Conservation (phyloP, 2,888 invertebrate genomes). For the Diploptera punctata region DNA sequence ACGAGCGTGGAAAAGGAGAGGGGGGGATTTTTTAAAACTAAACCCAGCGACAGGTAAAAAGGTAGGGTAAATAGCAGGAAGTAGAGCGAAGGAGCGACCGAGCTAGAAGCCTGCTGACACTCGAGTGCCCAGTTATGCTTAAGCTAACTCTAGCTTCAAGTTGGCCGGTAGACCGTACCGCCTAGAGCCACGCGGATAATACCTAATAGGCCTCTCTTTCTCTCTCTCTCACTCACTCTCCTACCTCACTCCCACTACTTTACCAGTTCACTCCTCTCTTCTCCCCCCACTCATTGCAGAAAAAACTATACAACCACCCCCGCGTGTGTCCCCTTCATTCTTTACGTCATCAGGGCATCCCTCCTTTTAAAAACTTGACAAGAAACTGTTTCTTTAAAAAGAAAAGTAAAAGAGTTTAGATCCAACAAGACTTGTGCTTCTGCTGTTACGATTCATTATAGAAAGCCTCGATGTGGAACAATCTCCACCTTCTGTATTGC, state of each 20-base stretch:
- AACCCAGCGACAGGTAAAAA: too few relatives aligned
- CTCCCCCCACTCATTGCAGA: background rate
- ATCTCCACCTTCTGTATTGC: constrained; percentile 16
- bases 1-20: too few relatives aligned
- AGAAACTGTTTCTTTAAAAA: constrained; percentile 1
- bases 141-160: background rate
- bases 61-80: background rate
- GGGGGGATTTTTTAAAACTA: too few relatives aligned
- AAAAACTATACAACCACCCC: constrained; percentile 11
- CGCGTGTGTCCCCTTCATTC: background rate
- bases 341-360: background rate
- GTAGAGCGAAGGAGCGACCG: background rate
- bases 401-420: constrained; percentile 1
- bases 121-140: constrained; percentile 11
- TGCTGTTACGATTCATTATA: constrained; percentile 28
- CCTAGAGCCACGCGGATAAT: constrained; percentile 20
- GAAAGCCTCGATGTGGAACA: constrained; percentile 8
- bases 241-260: background rate
- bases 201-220: constrained; percentile 14
- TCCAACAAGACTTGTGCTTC: constrained; percentile 24
- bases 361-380: background rate
- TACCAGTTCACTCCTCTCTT: background rate
- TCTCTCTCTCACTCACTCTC: background rate
- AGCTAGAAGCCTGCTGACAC: background rate
- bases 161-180: constrained; percentile 15